Evolutionary conservation across 2,888 invertebrate genomes (phyloP), one percentile per base, ranked within the genome.

Genomic region (Dermolepida albohirtum): DNA sequence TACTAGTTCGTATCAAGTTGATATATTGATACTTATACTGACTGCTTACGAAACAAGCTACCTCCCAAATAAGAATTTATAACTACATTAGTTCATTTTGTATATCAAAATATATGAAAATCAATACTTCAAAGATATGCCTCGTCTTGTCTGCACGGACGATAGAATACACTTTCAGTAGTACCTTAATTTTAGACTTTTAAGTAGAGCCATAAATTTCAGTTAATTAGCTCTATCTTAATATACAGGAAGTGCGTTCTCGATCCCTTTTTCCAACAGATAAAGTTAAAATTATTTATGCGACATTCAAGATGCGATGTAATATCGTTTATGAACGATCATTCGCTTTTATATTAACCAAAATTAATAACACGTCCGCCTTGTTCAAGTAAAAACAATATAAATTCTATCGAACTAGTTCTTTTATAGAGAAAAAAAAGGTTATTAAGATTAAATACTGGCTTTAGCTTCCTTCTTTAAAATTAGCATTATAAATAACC

Each of bases 171-270:
- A 8, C 34, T 34, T 34, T 34, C 34, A 34, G 34, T 47, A 47
- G 47, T 47, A 47, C 16, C 47, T 52, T 64, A 64, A 52, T 64
- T 64, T 64, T 64, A 64, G 64, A 44, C 44, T 54, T 49, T 54
- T 44, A 64, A 64, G 64, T 64, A 44, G 41, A 43, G 52, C 44
- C 41, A 64, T 64, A 64, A 64, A 64, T 64, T 64, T 44, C 43
- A 54, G 14, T 64, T 64, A 64, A 64, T 64, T 64, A 64, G 29
- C 54, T 64, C 52, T 64, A 64, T 64, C 64, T 64, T 64, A 64
- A 54, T 64, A 52, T 52, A 54, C 64, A 64, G 64, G 64, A 64
- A 64, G 54, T 54, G 54, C 44, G 22, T 27, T 52, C 59, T 47
- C 16, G 47, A 62, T 34, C 47, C 47, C 49, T 55, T 12, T 47